Evolutionary conservation across 92 coral and sea anemone species (phyloP), one percentile per base, ranked within the genome.

Genomic region (Actinostola sp.): DNA sequence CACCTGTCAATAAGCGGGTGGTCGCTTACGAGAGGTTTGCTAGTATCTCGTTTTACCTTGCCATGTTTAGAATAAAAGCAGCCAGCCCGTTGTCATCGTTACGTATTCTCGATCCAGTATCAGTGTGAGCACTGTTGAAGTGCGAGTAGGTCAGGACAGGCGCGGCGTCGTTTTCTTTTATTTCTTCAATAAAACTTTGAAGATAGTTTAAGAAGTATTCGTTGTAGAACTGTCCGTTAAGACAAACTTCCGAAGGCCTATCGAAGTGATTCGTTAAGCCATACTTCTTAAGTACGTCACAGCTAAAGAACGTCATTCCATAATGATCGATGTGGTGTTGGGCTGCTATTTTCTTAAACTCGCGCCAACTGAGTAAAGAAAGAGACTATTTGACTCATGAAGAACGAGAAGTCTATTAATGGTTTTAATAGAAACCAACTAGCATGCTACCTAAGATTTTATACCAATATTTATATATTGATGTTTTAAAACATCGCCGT

Each of bases 91-190:
- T 77, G 60, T 91, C 97, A 43, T 79, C 80, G 49, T 91, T 87
- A 0, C 61, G 75, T 26, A 91, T 91, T 27, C 97, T 75, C 39
- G 53, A 67, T 1, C 97, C 97, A 23, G 84, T 60, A 17, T 73
- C 46, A 17, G 89, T 86, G 61, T 91, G 97, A 10, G 87, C 97
- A 28, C 92, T 91, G 84, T 84, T 77, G 33, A 91, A 82, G 27
- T 91, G 92, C 39, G 67, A 73, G 65, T 80, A 91, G 2, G 78
- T 53, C 2, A 88, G 12, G 39, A 84, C 43, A 0, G 92, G 84
- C 1, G 76, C 84, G 5, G 64, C 29, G n/a, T 12, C 42, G 31
- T 64, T 28, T 7, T 51, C 31, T 54, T 64, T 34, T 20, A 76
- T 29, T 20, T 44, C 66, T 28, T 51, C 48, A 8, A 39, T 15